These are phyloP conservation scores for Pachycephus smyrnensis DNA, from an alignment of 2,888 invertebrate genomes.

Conservation along the genomic window DNA sequence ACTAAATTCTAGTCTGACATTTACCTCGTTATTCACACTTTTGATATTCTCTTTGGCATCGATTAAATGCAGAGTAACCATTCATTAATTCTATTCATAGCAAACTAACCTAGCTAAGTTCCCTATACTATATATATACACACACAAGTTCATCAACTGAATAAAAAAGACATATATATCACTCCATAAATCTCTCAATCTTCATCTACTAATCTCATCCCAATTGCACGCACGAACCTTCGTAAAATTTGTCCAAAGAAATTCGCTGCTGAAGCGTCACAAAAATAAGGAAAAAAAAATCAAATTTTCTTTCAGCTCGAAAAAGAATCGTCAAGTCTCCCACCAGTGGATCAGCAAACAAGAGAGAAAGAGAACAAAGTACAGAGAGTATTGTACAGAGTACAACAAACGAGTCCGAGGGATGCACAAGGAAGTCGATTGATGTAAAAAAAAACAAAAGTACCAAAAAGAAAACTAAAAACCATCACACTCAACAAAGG, in stretches of 20 bases:
- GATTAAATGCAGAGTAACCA: slow-evolving; percentile 35
- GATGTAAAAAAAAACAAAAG: slow-evolving; percentile 11
- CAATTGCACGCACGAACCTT: background rate
- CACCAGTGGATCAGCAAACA: background rate
- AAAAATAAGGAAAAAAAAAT: background rate
- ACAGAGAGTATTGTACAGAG: background rate
- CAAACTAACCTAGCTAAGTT: slow-evolving; percentile 1
- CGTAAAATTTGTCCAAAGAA: background rate
- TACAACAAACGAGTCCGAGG: no score
- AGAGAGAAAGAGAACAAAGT: background rate
- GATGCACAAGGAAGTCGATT: background rate
- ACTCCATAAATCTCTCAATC: background rate
- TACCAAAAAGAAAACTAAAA: background rate
- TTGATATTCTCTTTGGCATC: slow-evolving; percentile 28
- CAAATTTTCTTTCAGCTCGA: background rate
- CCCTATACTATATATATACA: background rate
- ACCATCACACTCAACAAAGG: background rate
- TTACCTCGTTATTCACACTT: slow-evolving; percentile 31
- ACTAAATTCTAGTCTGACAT: background rate
- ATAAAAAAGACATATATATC: background rate
- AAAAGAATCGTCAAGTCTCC: background rate
- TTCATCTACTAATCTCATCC: background rate
- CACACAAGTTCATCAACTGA: background rate
- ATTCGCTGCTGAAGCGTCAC: background rate
- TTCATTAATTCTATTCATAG: slow-evolving; percentile 50